Base-by-base conservation (phyloP, 2,797 vertebrate species). In the Gila robusta region DNA sequence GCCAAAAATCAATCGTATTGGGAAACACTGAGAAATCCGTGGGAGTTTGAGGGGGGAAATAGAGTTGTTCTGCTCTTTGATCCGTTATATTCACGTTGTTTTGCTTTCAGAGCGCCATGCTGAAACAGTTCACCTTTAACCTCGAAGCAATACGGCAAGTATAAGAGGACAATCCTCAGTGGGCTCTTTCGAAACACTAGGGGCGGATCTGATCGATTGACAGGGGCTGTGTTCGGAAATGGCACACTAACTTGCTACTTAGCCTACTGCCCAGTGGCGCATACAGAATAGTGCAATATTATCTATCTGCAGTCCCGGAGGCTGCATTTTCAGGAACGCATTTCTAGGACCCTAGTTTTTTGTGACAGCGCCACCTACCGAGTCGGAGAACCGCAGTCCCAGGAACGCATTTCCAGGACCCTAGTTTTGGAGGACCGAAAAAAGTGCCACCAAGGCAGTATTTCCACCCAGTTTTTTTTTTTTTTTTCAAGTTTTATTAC, bases 71-170 rank as follows among this genome's bases (percentile, higher is more conserved):
- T 64, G 35, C 47, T 79, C 23, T 17, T 26, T 54, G 6, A 12
- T 56, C 0, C 5, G 5, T 79, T 84, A 14, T 9, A 2, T 28
- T 41, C n/a, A 6, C 47, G 26, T 54, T 78, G 41, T 79, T 77
- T 69, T 37, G 49, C 62, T 32, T 7, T 39, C n/a, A 69, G 17
- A 23, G 17, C 32, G 66, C 86, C 90, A 88, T 90, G 64, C 32
- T 87, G 52, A 17, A 85, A 69, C 2, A 32, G 6, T 23, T 70
- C 66, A 21, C 83, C 74, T 87, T 54, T 89, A 86, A 91, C 86
- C 88, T 83, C 81, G 52, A 67, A 26, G n/a, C 26, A 47, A 39
- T 84, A 89, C 87, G 86, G 83, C 85, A 66, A 6, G 52, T 16
- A 1, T 8, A 5, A 26, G 1, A 16, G 81, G 79, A 81, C 88